Conservation (phyloP, 2,113 vertebrate genomes). For the Stegastes partitus region DNA sequence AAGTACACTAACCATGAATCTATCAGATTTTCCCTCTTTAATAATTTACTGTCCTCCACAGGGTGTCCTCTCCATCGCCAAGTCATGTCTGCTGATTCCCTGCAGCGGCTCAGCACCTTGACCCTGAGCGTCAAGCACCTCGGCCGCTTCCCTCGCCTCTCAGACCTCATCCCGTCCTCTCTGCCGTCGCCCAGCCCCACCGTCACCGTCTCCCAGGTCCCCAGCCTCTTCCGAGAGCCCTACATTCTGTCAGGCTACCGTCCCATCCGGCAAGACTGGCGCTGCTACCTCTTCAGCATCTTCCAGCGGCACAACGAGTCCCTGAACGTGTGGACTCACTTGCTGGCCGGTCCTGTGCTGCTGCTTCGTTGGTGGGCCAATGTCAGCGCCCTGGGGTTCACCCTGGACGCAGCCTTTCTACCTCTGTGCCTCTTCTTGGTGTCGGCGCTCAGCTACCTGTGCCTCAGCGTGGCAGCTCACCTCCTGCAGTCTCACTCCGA, state of each 20-base stretch:
- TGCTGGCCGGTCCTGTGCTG: constrained; percentile 87
- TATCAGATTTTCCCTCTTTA: not conserved
- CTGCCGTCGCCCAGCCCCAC: constrained; percentile 84
- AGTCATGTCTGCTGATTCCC: constrained; percentile 65
- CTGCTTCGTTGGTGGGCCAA: constrained; percentile 89
- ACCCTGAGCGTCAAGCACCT: constrained; percentile 88
- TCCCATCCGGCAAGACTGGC: constrained; percentile 89
- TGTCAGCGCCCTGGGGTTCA: constrained; percentile 76
- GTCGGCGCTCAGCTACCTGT: constrained; percentile 89
- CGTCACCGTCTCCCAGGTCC: constrained; percentile 87
- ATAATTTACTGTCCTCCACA: not conserved
- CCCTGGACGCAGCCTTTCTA: constrained; percentile 75
- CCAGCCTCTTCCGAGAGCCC: constrained; percentile 91
- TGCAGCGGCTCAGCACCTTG: constrained; percentile 88
- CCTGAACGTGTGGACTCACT: constrained; percentile 94
- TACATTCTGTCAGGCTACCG: constrained; percentile 92
- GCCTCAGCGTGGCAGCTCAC: constrained; percentile 91
- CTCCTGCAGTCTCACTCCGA: constrained; percentile 93
- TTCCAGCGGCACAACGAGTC: constrained; percentile 96
- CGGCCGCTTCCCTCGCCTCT: constrained; percentile 84
- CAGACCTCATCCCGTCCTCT: constrained; percentile 82
- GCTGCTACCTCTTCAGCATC: constrained; percentile 92
- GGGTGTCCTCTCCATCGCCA: not conserved
- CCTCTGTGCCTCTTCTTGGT: constrained; percentile 89
- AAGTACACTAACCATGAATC: too few species aligned